Percentiles rank a stretch among this genome's conserved stretches.
These are phyloP conservation scores for Sapajus apella DNA, from an alignment of 2,113 vertebrate species.

Conservation along the genomic window DNA sequence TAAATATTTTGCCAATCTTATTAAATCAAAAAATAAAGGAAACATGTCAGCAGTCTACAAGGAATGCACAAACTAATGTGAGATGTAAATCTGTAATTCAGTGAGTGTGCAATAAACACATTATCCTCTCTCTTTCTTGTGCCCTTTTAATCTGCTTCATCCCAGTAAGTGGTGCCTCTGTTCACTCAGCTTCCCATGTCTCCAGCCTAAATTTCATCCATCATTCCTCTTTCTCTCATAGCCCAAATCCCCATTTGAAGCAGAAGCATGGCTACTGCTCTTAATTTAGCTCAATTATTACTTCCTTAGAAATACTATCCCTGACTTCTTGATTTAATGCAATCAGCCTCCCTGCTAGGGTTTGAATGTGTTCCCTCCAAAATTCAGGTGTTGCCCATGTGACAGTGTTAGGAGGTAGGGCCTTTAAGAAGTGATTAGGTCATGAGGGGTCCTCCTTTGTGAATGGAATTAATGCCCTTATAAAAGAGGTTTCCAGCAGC, in stretches of 20 bases:
- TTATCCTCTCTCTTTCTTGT: background rate
- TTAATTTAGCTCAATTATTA: background rate
- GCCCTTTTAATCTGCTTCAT: background rate
- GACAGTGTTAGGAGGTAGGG: background rate
- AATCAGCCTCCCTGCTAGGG: background rate
- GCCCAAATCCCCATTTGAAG: background rate
- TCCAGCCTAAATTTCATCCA: background rate
- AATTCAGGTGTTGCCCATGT: background rate
- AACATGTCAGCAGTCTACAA: background rate
- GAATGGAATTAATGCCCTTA: no score
- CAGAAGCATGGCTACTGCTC: background rate
- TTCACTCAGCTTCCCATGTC: background rate
- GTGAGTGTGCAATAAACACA: background rate
- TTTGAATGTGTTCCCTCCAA: background rate
- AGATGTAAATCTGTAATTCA: slow-evolving; percentile 15
- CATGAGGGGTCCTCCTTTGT: background rate
- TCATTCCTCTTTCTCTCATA: background rate
- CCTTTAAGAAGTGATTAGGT: background rate
- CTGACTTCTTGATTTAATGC: background rate
- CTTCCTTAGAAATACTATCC: background rate
- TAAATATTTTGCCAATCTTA: slow-evolving; percentile 7
- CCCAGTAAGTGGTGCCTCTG: background rate
- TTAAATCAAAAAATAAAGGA: slow-evolving; percentile 12
- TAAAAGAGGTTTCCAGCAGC: background rate
- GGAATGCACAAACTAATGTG: background rate